Evolutionary conservation across 1,140 invertebrate species (phyloP), one percentile per base, ranked within the genome.

Genomic region (Forficula auricularia): DNA sequence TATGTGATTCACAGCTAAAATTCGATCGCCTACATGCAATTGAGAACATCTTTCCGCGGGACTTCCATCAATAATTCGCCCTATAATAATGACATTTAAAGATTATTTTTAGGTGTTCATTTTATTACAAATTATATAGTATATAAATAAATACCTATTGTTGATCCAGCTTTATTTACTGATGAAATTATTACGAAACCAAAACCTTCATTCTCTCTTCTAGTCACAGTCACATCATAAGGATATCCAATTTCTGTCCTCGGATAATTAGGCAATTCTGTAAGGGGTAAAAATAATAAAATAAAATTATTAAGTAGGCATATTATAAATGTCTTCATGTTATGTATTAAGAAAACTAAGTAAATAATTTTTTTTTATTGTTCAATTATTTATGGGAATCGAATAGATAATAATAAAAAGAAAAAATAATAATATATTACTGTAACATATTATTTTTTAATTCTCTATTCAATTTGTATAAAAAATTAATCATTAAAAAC

Each of bases 141-240:
- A n/a, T 6, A 36, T 18, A 31, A 38, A 45, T 48, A 63, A 66
- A 70, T 71, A 81, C 91, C 91, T 56, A 97, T 95, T 20, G 88
- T 91, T 2, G 87, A 87, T 22, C 87, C 86, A 44, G 82, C 77
- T 67, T 85, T 87, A 50, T 90, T 90, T 1, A 90, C 83, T 9
- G 90, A 95, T 0, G 92, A 97, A 51, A 98, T 96, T 40, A 98
- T 95, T 15, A 98, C 91, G 64, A 98, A 98, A 14, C 94, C 95
- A 64, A 98, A 98, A 8, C 94, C 94, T 66, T 98, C 94, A 44
- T 81, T 86, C 52, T 96, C 89, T 57, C 79, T 76, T 40, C 92
- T 70, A 31, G 77, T 82, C 0, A 98, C 82, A 8, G 82, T 79
- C 9, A 94, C 82, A 56, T 94, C 85, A 52, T 90, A 89, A 0